Evolutionary conservation across 2,113 vertebrate species (phyloP).

Genomic region (Pontoporia blainvillei): DNA sequence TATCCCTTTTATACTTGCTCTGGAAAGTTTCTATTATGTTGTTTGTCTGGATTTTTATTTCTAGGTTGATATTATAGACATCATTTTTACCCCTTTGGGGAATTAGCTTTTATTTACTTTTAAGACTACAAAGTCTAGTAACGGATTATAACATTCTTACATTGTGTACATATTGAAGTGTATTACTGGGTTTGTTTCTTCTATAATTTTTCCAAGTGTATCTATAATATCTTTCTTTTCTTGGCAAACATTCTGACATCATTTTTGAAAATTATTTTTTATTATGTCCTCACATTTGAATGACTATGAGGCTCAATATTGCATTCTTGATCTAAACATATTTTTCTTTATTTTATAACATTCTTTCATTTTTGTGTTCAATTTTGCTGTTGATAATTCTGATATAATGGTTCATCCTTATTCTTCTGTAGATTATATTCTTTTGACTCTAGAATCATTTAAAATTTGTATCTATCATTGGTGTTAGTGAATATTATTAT

Average conservation of each 20-base stretch:
- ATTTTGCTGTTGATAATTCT: neutral
- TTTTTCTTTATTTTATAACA: neutral
- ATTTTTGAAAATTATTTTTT: constrained; percentile 27
- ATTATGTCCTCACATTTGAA: neutral
- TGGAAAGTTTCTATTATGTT: neutral
- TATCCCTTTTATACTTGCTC: neutral
- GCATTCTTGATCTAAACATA: neutral
- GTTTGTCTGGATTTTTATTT: neutral
- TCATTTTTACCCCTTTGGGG: neutral
- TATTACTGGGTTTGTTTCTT: neutral
- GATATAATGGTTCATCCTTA: neutral
- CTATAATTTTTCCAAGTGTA: neutral
- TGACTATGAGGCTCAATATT: neutral
- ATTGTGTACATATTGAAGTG: neutral
- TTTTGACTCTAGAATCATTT: neutral
- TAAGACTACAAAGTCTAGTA: neutral
- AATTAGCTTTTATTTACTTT: neutral
- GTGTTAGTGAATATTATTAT: neutral
- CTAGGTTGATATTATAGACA: neutral
- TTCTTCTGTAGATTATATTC: constrained; percentile 18
- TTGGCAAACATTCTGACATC: neutral
- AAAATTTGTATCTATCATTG: neutral
- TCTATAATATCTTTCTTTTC: neutral
- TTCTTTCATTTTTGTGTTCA: neutral
- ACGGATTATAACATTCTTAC: neutral